A percentile compares a stretch with the other conserved stretches of the same genome.
phyloP scores from a whole-genome alignment of 2,888 invertebrate genomes.

The Alloscopus bannaensis region DNA sequence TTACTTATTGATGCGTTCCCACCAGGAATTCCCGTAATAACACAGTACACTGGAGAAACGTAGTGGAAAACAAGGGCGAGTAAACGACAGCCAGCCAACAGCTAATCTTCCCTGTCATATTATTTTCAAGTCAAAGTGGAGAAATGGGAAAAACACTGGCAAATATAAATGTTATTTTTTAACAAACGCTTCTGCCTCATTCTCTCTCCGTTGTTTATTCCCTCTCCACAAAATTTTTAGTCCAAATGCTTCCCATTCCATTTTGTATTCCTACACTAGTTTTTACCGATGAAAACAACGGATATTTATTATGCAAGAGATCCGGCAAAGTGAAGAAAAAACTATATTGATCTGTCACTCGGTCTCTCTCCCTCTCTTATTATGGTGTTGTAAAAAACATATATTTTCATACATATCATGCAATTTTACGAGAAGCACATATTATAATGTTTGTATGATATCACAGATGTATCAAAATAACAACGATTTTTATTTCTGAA shows the following conservation, averaged over 20 bases:
- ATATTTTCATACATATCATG: no score
- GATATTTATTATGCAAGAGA: constrained; percentile 52
- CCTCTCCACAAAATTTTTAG: constrained; percentile 16
- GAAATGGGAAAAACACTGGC: constrained; percentile 25
- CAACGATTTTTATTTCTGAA: no score
- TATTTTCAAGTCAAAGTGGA: constrained; percentile 50
- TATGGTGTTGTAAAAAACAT: constrained; percentile 34
- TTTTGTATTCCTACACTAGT: constrained; percentile 12
- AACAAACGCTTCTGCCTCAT: constrained; percentile 1
- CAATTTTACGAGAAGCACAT: no score
- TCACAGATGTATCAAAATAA: no score
- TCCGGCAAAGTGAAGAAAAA: constrained; percentile 27
- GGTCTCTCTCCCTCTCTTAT: constrained; percentile 27
- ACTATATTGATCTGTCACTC: constrained; percentile 52
- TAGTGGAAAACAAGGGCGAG: no score
- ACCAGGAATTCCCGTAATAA: constrained; percentile 60
- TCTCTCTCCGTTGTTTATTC: constrained; percentile 10
- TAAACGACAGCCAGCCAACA: no score
- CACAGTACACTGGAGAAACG: constrained; percentile 11
- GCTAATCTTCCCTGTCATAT: constrained; percentile 63
- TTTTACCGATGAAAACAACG: constrained; percentile 31
- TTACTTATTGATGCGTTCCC: constrained; percentile 63
- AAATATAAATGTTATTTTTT: constrained; percentile 47
- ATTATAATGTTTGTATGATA: no score
- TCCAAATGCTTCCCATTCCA: constrained; percentile 4